These are phyloP conservation scores for Blomia tropicalis DNA, from an alignment of 2,888 invertebrate genomes.

Conservation along the genomic window DNA sequence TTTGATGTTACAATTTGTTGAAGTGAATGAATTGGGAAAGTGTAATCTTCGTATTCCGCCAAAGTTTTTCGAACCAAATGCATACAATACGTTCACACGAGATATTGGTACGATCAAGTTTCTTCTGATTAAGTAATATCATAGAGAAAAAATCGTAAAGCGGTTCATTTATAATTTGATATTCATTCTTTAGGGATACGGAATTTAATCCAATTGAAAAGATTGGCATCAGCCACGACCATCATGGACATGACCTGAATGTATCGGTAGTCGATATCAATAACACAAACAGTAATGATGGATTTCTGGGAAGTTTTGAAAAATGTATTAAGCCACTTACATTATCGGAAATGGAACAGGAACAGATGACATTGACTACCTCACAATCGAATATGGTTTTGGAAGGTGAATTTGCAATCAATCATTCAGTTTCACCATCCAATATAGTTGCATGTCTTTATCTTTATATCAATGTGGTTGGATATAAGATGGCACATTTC, in stretches of 20 bases:
- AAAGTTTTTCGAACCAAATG: neutral
- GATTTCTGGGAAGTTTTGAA: neutral
- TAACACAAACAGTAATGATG: neutral
- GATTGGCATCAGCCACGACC: neutral
- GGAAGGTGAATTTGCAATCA: conserved; percentile 2
- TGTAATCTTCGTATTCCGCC: neutral
- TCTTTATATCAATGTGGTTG: neutral
- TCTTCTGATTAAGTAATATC: neutral
- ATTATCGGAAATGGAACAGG: neutral
- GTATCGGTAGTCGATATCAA: neutral
- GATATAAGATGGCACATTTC: neutral
- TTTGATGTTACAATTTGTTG: neutral
- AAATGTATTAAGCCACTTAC: neutral
- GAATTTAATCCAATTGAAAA: neutral
- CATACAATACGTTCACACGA: neutral
- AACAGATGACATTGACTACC: neutral
- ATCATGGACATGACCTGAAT: neutral
- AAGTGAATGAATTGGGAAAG: neutral
- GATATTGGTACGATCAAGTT: neutral
- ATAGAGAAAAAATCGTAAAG: neutral
- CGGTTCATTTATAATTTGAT: neutral
- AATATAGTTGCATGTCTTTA: neutral
- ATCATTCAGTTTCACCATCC: neutral
- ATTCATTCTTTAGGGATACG: neutral
- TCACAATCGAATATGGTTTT: neutral